A percentile compares a stretch with the other conserved stretches of the same genome.
Conservation (phyloP, 2,113 vertebrate species). For the Triplophysa tibetana region DNA sequence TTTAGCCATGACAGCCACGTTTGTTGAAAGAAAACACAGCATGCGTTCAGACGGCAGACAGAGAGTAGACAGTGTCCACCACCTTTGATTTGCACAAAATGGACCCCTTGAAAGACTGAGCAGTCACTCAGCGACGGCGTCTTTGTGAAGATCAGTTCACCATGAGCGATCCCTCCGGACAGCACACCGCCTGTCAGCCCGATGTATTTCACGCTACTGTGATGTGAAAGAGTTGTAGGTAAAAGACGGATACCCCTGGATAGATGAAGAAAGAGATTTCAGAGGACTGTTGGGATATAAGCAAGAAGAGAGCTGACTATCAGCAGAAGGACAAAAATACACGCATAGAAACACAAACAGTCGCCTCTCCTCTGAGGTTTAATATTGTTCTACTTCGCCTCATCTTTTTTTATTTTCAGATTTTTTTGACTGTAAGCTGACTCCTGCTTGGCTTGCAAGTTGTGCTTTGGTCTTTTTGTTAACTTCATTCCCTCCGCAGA, state of each 20-base stretch:
- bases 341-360: conserved; percentile 36
- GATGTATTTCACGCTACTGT: conserved; percentile 65
- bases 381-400: conserved; percentile 50
- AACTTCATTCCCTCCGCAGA: conserved; percentile 64
- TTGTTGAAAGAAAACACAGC: conserved; percentile 58
- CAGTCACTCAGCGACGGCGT: conserved; percentile 52
- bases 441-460: conserved; percentile 70
- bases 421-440: conserved; percentile 68
- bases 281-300: conserved; percentile 13
- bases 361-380: conserved; percentile 37
- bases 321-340: conserved; percentile 33
- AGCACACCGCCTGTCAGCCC: conserved; percentile 57
- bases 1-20: conserved; percentile 56
- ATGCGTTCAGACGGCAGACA: conserved; percentile 33
- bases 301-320: conserved; percentile 42
- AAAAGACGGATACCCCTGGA: conserved; percentile 12
- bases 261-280: conserved; percentile 41
- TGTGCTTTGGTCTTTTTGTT: conserved; percentile 48
- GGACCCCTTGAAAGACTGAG: conserved; percentile 60
- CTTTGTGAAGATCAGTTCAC: conserved; percentile 63
- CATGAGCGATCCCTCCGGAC: conserved; percentile 55
- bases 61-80: conserved; percentile 62
- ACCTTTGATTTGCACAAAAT: conserved; percentile 65
- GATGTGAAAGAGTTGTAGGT: conserved; percentile 52
- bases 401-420: conserved; percentile 56